Evolutionary conservation across 2,113 vertebrate genomes (phyloP).

Genomic region (Morone chrysops): DNA sequence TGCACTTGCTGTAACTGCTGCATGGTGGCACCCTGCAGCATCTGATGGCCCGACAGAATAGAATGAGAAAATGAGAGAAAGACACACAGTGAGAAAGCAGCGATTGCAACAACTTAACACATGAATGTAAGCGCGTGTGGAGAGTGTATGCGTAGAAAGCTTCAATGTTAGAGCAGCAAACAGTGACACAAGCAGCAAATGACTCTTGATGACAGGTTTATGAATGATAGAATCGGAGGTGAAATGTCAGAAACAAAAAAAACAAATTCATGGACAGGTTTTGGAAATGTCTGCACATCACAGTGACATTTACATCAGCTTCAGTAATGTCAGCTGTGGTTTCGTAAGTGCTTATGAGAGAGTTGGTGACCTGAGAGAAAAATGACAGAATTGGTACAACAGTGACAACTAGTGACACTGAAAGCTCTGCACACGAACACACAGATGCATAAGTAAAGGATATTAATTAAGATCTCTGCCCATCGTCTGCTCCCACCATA

Average conservation of each 20-base stretch:
- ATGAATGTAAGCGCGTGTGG: slow-evolving; percentile 57
- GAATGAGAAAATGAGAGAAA: slow-evolving; percentile 73
- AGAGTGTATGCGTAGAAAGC: slow-evolving; percentile 9
- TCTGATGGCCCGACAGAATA: slow-evolving; percentile 80
- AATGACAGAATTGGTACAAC: slow-evolving; percentile 43
- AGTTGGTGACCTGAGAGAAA: slow-evolving; percentile 38
- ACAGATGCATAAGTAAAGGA: slow-evolving; percentile 1
- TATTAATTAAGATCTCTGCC: slow-evolving; percentile 11
- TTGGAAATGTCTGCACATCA: slow-evolving; percentile 14
- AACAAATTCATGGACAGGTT: not conserved
- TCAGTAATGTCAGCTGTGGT: slow-evolving; percentile 7
- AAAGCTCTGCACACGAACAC: slow-evolving; percentile 20
- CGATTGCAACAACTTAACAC: slow-evolving; percentile 62
- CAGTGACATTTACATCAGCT: slow-evolving; percentile 14
- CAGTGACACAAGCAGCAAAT: slow-evolving; percentile 39
- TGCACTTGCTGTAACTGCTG: slow-evolving; percentile 89
- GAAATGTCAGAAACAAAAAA: slow-evolving; percentile 19
- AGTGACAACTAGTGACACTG: slow-evolving; percentile 19
- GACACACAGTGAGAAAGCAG: slow-evolving; percentile 76
- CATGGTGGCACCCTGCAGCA: slow-evolving; percentile 88
- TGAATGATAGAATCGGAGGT: slow-evolving; percentile 2
- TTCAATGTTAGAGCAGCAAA: slow-evolving; percentile 31
- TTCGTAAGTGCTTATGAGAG: slow-evolving; percentile 20
- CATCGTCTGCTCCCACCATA: not conserved
- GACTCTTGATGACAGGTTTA: slow-evolving; percentile 16